Evolutionary conservation across 2,113 vertebrate species (phyloP).

Genomic region (Pelobates fuscus): DNA sequence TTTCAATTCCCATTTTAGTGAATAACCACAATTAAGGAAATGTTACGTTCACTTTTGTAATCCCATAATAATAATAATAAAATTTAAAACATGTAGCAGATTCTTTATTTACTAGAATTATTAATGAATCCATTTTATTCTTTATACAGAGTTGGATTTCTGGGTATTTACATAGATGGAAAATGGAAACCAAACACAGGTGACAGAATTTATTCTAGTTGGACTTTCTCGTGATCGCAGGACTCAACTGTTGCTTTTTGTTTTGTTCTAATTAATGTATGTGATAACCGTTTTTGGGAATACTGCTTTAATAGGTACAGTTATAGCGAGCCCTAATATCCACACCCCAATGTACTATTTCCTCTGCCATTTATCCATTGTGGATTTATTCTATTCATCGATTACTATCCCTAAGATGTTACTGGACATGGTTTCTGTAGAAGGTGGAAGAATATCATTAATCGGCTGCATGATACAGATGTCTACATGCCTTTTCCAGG

Average conservation of each 20-base stretch:
- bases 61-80: no score
- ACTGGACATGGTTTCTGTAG: background rate
- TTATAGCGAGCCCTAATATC: background rate
- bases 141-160: no score
- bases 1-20: no score
- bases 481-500: background rate
- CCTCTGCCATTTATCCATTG: conserved; percentile 1
- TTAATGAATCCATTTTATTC: no score
- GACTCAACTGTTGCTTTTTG: background rate
- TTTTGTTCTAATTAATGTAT: conserved; percentile 1
- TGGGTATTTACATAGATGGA: no score
- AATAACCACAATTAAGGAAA: no score
- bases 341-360: conserved; percentile 37
- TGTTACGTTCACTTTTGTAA: no score
- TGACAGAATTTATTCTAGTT: conserved; percentile 2
- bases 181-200: background rate
- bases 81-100: no score
- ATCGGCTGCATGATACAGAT: background rate
- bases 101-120: no score
- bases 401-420: conserved; percentile 13
- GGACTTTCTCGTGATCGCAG: background rate
- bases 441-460: background rate
- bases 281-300: conserved; percentile 1
- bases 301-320: background rate
- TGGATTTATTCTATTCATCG: conserved; percentile 16